These are phyloP conservation scores for Itoplectis maculator DNA, from an alignment of 2,888 invertebrate genomes.

Conservation along the genomic window DNA sequence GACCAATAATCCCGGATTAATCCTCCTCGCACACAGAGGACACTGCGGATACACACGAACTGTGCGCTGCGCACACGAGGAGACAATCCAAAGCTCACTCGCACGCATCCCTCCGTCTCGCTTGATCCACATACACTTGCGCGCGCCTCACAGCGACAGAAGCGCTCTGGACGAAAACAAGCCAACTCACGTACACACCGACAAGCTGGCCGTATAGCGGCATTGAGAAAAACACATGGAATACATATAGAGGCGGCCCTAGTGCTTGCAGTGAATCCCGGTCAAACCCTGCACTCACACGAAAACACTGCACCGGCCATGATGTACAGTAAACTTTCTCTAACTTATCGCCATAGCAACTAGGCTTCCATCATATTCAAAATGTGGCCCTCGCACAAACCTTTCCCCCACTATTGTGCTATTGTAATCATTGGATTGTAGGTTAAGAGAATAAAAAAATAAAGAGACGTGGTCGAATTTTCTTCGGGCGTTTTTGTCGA, in stretches of 20 bases:
- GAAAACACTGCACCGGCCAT: conserved; percentile 1
- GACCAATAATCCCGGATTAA: conserved; percentile 83
- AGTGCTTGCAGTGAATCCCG: conserved; percentile 64
- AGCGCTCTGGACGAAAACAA: conserved; percentile 33
- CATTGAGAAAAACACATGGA: conserved; percentile 24
- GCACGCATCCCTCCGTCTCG: conserved; percentile 39
- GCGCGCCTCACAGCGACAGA: conserved; percentile 19
- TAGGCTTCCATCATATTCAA: too few relatives aligned
- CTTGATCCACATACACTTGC: conserved; percentile 41
- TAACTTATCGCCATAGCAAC: too few relatives aligned
- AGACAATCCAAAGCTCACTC: conserved; percentile 39
- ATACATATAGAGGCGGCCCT: conserved; percentile 13
- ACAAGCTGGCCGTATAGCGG: background rate
- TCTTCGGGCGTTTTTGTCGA: too few relatives aligned
- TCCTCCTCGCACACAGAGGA: conserved; percentile 75
- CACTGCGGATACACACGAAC: conserved; percentile 54
- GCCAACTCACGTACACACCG: conserved; percentile 35
- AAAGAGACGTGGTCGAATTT: too few relatives aligned
- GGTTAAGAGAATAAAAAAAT: too few relatives aligned
- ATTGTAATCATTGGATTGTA: too few relatives aligned
- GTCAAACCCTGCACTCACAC: conserved; percentile 69
- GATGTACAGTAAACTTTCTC: too few relatives aligned
- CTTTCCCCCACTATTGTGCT: too few relatives aligned
- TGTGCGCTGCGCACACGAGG: conserved; percentile 3
- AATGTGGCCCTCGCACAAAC: too few relatives aligned